Conservation (phyloP, 2,888 invertebrate genomes). For the Amblyjoppa proteus region DNA sequence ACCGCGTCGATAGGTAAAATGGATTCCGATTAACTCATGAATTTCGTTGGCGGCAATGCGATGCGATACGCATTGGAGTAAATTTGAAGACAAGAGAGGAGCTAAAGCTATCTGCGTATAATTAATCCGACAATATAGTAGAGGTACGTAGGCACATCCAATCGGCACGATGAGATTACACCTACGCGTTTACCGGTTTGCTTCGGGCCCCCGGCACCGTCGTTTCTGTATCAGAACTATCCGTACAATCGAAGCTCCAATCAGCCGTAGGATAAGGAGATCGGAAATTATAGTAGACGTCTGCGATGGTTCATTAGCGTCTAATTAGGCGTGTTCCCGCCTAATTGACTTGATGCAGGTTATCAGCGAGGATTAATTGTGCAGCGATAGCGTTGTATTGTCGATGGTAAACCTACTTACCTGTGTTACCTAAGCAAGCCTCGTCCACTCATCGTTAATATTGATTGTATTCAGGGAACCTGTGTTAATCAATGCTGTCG, state of each 20-base stretch:
- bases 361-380: slow-evolving; percentile 56
- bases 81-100: neutral
- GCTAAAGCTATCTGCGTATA: neutral
- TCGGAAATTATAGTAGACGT: slow-evolving; percentile 50
- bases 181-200: neutral
- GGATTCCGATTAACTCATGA: neutral
- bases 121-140: neutral
- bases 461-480: neutral
- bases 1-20: neutral
- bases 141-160: neutral
- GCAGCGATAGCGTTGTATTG: neutral
- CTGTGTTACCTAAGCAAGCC: neutral
- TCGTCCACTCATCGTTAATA: slow-evolving; percentile 17
- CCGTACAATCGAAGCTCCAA: slow-evolving; percentile 11
- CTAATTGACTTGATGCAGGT: slow-evolving; percentile 66
- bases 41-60: neutral
- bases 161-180: neutral
- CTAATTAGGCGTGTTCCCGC: slow-evolving; percentile 65
- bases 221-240: neutral
- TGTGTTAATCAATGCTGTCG: neutral
- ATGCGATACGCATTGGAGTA: neutral
- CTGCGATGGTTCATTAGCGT: slow-evolving; percentile 59
- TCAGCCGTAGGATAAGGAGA: slow-evolving; percentile 11
- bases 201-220: neutral
- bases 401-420: slow-evolving; percentile 10